Evolutionary conservation across 2,888 invertebrate species (phyloP).

Genomic region (Melanostoma mellinum): DNA sequence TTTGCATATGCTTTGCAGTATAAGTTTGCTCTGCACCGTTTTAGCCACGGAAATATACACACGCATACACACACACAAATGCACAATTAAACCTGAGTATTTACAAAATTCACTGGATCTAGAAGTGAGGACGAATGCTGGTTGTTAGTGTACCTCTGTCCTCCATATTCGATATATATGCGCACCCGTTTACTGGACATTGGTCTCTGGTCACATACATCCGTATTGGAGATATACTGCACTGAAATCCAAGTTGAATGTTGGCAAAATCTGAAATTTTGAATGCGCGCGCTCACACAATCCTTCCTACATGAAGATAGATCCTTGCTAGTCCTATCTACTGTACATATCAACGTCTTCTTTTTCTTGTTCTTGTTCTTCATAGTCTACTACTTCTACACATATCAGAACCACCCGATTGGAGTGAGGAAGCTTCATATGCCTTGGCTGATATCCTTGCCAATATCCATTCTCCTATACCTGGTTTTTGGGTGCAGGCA

Average conservation of each 20-base stretch:
- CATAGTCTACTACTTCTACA: conserved; percentile 40
- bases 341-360: conserved; percentile 42
- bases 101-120: conserved; percentile 59
- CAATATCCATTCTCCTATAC: conserved; percentile 28
- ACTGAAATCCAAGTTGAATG: conserved; percentile 34
- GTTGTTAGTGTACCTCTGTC: conserved; percentile 20
- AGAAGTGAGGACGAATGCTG: conserved; percentile 45
- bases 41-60: conserved; percentile 25
- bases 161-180: conserved; percentile 46
- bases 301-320: conserved; percentile 44
- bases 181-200: conserved; percentile 64
- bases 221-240: conserved; percentile 45
- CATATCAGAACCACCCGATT: conserved; percentile 19
- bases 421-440: conserved; percentile 23
- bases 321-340: conserved; percentile 54
- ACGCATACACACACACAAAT: conserved; percentile 30
- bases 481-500: conserved; percentile 49
- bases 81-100: conserved; percentile 30
- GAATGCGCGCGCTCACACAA: conserved; percentile 71
- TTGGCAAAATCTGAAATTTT: conserved; percentile 69
- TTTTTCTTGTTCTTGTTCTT: conserved; percentile 59
- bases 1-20: conserved; percentile 58
- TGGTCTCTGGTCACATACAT: conserved; percentile 63
- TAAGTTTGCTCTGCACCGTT: conserved; percentile 41
- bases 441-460: conserved; percentile 45